Conservation (phyloP, 2,113 vertebrate genomes). For the Spermophilus dauricus region DNA sequence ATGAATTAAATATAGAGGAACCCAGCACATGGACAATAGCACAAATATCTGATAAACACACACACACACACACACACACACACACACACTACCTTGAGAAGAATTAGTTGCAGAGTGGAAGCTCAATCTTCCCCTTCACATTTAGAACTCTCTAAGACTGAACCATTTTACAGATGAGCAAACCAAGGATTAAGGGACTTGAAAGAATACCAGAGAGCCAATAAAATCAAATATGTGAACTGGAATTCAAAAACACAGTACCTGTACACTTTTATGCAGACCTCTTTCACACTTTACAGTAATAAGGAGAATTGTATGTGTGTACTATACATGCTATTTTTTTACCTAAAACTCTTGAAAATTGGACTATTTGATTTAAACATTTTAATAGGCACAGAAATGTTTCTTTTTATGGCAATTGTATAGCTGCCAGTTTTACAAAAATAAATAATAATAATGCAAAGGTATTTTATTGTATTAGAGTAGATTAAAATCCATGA, state of each 20-base stretch:
- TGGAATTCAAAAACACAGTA: neutral
- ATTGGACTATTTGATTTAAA: neutral
- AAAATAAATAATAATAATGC: neutral
- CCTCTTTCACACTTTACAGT: neutral
- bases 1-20: neutral
- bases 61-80: neutral
- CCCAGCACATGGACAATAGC: neutral
- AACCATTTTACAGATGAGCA: neutral
- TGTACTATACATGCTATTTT: neutral
- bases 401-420: neutral
- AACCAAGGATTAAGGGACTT: neutral
- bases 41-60: neutral
- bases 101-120: neutral
- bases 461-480: neutral
- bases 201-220: neutral
- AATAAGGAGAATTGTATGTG: neutral
- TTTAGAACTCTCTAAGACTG: neutral
- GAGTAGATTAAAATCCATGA: neutral
- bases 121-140: neutral
- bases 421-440: neutral
- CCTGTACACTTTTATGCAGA: neutral
- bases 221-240: neutral
- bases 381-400: neutral
- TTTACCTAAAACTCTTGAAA: neutral
- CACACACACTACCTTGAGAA: neutral